A percentile compares a stretch with the other conserved stretches of the same genome.
Conservation (phyloP, 1,140 invertebrate species). For the Chionoecetes opilio region DNA sequence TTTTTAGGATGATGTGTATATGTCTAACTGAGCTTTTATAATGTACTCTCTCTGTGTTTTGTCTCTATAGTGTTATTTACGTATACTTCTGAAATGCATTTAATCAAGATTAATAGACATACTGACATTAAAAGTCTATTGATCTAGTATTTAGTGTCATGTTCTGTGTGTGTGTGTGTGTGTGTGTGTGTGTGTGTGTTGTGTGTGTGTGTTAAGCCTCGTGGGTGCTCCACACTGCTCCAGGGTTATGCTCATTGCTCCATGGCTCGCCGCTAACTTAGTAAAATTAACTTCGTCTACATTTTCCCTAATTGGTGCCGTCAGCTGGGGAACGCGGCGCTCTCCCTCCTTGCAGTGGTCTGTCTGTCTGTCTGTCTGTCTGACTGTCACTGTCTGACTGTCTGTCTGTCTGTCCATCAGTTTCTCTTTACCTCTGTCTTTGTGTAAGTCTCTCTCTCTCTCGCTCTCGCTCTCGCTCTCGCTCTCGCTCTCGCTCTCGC, state of each 20-base stretch:
- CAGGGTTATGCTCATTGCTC: not conserved
- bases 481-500: not conserved
- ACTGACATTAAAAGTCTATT: too few species aligned
- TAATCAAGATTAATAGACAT: too few species aligned
- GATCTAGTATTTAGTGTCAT: too few species aligned
- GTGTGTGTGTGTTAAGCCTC: too few species aligned
- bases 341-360: not conserved
- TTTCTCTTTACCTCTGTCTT: conserved; percentile 11
- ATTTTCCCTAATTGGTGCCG: conserved; percentile 52
- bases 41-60: too few species aligned
- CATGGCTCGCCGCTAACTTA: conserved; percentile 47
- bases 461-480: conserved; percentile 28
- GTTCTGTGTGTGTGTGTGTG: too few species aligned
- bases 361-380: conserved; percentile 20
- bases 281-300: conserved; percentile 47
- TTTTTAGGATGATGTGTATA: too few species aligned
- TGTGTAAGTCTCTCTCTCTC: conserved; percentile 11
- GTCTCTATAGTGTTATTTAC: too few species aligned
- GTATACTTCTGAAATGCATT: too few species aligned
- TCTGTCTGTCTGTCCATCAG: not conserved
- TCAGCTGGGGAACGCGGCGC: conserved; percentile 15
- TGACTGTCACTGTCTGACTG: not conserved
- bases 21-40: too few species aligned
- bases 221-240: too few species aligned
- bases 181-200: too few species aligned